Evolutionary conservation across 2,113 vertebrate species (phyloP).

Genomic region (Apeltes quadracus): DNA sequence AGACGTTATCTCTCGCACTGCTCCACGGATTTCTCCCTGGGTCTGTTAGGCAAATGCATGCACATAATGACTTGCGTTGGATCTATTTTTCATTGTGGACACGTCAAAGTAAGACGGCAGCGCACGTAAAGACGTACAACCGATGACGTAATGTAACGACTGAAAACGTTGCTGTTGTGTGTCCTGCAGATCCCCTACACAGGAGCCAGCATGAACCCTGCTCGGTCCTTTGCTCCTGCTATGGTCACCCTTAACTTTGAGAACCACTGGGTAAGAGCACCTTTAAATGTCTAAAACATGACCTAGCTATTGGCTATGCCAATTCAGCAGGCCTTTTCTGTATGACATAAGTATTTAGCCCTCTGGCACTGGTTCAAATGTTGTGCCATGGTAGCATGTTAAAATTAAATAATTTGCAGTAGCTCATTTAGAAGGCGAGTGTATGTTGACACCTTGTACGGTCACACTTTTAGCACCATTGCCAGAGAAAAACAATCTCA

Average conservation of each 20-base stretch:
- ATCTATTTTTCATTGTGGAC: background rate
- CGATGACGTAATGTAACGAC: conserved; percentile 1
- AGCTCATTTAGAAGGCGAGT: background rate
- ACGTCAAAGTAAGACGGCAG: background rate
- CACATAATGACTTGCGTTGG: background rate
- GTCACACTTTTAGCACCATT: conserved; percentile 29
- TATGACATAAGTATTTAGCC: background rate
- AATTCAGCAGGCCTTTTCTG: background rate
- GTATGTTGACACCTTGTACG: conserved; percentile 56
- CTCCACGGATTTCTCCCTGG: conserved; percentile 16
- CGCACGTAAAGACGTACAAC: background rate
- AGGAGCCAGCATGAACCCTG: conserved; percentile 96
- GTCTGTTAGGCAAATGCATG: conserved; percentile 20
- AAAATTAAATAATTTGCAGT: conserved; percentile 3
- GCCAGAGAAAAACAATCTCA: conserved; percentile 36
- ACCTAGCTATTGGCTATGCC: background rate
- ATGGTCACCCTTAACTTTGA: conserved; percentile 89
- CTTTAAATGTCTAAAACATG: background rate
- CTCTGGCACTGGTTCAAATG: background rate
- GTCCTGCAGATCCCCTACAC: conserved; percentile 89
- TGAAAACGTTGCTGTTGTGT: conserved; percentile 14
- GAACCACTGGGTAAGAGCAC: conserved; percentile 90
- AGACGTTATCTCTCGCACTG: conserved; percentile 41
- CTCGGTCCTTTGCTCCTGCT: conserved; percentile 92
- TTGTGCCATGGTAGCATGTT: background rate